Percentiles rank a stretch among this genome's conserved stretches.
phyloP scores from a whole-genome alignment of 2,113 vertebrate species.

The Tetraodon nigroviridis region DNA sequence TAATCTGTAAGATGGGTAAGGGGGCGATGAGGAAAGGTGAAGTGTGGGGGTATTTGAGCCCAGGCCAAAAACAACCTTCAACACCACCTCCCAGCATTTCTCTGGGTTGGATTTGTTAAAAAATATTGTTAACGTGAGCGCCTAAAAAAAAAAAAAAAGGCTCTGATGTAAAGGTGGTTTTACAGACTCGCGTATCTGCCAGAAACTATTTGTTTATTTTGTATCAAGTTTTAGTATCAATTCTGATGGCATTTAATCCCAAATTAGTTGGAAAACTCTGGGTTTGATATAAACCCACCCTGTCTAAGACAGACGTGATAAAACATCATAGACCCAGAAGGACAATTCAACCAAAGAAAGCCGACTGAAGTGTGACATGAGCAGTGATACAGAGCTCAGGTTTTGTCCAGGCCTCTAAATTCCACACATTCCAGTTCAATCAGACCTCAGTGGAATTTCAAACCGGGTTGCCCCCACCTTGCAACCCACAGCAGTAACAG shows the following conservation, averaged over 20 bases:
- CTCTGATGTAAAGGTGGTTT: slow-evolving; percentile 15
- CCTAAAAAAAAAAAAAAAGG: neutral
- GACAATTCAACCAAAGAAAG: neutral
- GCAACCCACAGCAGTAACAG: neutral
- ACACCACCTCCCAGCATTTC: slow-evolving; percentile 43
- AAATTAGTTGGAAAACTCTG: too few species aligned
- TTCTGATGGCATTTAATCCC: too few species aligned
- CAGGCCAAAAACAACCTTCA: slow-evolving; percentile 57
- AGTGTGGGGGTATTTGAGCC: slow-evolving; percentile 52
- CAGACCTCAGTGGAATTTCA: neutral
- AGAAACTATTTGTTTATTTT: too few species aligned
- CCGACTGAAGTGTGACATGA: neutral
- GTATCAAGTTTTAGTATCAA: too few species aligned
- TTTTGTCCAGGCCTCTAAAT: neutral
- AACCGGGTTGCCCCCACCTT: neutral
- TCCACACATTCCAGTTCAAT: neutral
- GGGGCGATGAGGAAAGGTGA: slow-evolving; percentile 26
- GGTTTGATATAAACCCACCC: too few species aligned
- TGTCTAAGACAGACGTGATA: too few species aligned
- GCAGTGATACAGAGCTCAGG: neutral
- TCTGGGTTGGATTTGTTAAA: slow-evolving; percentile 27
- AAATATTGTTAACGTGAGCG: slow-evolving; percentile 23
- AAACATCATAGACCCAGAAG: too few species aligned
- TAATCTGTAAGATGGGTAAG: slow-evolving; percentile 52
- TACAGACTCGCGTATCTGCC: neutral